phyloP scores from a whole-genome alignment of 2,888 invertebrate species.

The Coelinius sp. region DNA sequence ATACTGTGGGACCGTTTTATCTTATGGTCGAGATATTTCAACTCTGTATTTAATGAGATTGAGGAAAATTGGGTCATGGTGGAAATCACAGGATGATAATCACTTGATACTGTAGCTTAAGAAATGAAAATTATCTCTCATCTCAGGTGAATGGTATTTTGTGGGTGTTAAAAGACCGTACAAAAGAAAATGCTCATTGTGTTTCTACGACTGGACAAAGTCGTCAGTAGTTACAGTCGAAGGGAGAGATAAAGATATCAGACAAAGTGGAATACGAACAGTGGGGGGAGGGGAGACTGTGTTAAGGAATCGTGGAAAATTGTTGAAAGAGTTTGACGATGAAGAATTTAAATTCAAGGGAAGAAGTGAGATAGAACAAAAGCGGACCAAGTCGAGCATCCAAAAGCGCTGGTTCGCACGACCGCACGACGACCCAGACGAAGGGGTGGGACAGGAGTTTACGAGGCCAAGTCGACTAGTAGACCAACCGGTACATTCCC shows the following conservation, averaged over 20 bases:
- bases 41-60: neutral
- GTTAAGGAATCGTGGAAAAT: neutral
- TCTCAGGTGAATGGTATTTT: neutral
- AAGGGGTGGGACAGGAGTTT: conserved; percentile 26
- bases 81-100: neutral
- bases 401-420: conserved; percentile 27
- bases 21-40: neutral
- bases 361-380: conserved; percentile 11
- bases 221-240: conserved; percentile 19
- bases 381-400: conserved; percentile 32
- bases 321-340: neutral
- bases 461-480: conserved; percentile 44
- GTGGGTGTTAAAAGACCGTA: neutral
- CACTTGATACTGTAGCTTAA: neutral
- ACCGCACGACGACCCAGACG: neutral
- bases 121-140: neutral
- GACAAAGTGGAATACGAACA: conserved; percentile 23
- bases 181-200: conserved; percentile 14
- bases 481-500: conserved; percentile 17
- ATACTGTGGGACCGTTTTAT: neutral
- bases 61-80: neutral
- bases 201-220: conserved; percentile 14
- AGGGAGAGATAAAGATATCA: conserved; percentile 26
- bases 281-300: neutral
- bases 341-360: conserved; percentile 28